Evolutionary conservation across 1,140 invertebrate genomes (phyloP).

Genomic region (Pteromalus puparum): DNA sequence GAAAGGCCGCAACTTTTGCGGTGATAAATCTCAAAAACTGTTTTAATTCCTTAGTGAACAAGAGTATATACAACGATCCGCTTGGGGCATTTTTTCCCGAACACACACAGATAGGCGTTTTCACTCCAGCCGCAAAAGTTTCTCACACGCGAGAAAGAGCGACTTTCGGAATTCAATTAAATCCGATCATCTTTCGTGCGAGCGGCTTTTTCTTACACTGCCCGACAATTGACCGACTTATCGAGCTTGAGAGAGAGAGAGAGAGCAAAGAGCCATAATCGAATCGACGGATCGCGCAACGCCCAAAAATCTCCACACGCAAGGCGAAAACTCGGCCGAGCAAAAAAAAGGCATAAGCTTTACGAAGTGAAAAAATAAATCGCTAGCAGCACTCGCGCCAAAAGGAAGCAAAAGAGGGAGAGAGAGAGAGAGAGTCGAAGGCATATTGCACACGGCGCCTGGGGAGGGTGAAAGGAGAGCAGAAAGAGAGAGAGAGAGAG

Average conservation of each 20-base stretch:
- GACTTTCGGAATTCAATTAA: not conserved
- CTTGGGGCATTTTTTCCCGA: not conserved
- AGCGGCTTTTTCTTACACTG: not conserved
- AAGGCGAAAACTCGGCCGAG: not conserved
- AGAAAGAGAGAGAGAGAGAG: slow-evolving; percentile 18
- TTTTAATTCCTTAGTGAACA: no score
- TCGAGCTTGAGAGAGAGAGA: not conserved
- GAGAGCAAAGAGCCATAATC: not conserved
- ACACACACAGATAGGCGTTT: not conserved
- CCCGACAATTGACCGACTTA: not conserved
- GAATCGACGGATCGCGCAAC: not conserved
- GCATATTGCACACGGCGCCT: not conserved
- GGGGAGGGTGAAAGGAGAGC: not conserved
- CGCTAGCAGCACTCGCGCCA: not conserved
- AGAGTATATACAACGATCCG: not conserved
- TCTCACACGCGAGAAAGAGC: not conserved
- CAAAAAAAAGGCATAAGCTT: not conserved
- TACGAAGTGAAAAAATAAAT: not conserved
- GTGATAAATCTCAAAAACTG: not conserved
- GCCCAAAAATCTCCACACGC: not conserved
- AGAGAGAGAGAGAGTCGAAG: not conserved
- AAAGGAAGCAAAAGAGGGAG: not conserved
- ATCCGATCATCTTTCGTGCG: not conserved
- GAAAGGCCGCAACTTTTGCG: not conserved
- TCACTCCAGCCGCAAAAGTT: not conserved